Evolutionary conservation across 2,797 vertebrate species (phyloP).

Genomic region (Sebastes baramenuke): DNA sequence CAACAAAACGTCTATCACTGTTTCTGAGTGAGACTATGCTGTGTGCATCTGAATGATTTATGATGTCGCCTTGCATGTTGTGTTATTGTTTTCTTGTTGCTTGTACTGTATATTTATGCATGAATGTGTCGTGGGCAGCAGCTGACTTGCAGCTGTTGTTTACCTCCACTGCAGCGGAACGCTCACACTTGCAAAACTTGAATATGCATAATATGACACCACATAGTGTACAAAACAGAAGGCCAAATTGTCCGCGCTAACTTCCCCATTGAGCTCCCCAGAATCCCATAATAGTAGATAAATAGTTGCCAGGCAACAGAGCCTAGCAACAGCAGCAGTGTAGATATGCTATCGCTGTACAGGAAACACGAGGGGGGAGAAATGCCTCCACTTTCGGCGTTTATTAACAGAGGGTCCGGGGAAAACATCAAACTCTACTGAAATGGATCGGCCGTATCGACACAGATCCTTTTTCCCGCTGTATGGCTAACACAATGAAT

Average conservation of each 20-base stretch:
- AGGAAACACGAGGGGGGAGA: conserved; percentile 51
- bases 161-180: conserved; percentile 18
- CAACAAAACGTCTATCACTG: background rate
- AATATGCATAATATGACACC: conserved; percentile 51
- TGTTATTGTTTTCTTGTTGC: conserved; percentile 14
- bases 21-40: background rate
- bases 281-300: conserved; percentile 78
- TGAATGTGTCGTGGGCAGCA: conserved; percentile 31
- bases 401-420: conserved; percentile 71
- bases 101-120: conserved; percentile 28
- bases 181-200: conserved; percentile 26
- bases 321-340: conserved; percentile 63
- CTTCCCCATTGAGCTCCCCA: conserved; percentile 45
- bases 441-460: conserved; percentile 78
- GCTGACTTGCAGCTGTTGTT: conserved; percentile 47
- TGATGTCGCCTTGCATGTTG: background rate
- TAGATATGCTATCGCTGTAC: conserved; percentile 56
- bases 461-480: conserved; percentile 65
- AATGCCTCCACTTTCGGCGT: conserved; percentile 65
- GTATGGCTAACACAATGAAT: conserved; percentile 68
- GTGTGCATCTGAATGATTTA: conserved; percentile 20
- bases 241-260: conserved; percentile 59
- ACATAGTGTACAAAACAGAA: conserved; percentile 38
- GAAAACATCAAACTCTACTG: conserved; percentile 70
- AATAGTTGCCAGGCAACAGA: conserved; percentile 72